Evolutionary conservation across 1,140 invertebrate genomes (phyloP), one percentile per base, ranked within the genome.

Genomic region (Conus ventricosus): DNA sequence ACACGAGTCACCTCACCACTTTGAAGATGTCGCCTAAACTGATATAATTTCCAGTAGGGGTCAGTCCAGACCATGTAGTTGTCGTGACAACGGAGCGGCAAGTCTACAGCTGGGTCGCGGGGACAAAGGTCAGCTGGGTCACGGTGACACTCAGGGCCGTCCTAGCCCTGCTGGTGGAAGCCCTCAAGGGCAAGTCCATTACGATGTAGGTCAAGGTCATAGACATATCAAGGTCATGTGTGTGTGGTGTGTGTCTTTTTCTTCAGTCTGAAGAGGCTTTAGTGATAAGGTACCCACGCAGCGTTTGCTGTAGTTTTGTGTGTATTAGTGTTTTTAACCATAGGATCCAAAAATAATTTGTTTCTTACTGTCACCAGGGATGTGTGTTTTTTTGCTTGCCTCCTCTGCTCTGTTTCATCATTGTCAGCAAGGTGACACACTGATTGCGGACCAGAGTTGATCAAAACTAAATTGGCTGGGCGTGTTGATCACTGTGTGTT

Each of bases 101-200:
- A 20, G 97, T 97, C 23, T 97, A 96, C 92, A 96, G 96, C 7
- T 97, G 97, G 97, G 97, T 55, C 96, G 96, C 92, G 97, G 97
- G 17, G 94, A 92, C 82, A 96, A 95, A 91, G 97, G 97, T 54
- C 97, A 97, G 93, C 94, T 97, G 84, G 97, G 97, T 3, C 96
- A 97, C 89, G 97, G 96, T 0, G 95, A 96, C 67, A 92, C 96
- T 13, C 95, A 96, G 89, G 93, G 95, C 8, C 96, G 95, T 94
- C 94, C 95, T 67, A 96, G 96, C 91, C 97, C 2, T 94, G 95
- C 55, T 96, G 90, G 96, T 97, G 39, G 96, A 97, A 87, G 94
- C 95, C 17, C 94, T 97, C 4, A 96, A 96, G 88, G 96, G 96
- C 84, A 97, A 97, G 92, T 96, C 96, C 63, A 96, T 97, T 84